Evolutionary conservation across 1,140 invertebrate genomes (phyloP), one percentile per base, ranked within the genome.

Genomic region (Sitophilus oryzae): DNA sequence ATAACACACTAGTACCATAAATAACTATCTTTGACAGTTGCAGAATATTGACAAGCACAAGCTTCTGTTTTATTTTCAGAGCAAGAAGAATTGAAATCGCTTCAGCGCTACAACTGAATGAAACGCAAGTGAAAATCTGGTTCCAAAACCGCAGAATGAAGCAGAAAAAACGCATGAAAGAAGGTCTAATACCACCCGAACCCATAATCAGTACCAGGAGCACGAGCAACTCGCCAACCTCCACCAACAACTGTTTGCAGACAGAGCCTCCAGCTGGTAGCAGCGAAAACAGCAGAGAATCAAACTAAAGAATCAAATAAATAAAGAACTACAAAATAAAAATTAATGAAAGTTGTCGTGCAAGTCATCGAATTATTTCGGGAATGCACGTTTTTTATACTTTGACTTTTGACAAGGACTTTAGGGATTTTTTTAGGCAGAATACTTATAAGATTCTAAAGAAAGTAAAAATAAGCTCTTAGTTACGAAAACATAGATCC

Each of bases 41-140:
- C 25, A 16, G 1, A 10, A 1, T 40, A 4, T 11, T 43, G n/a
- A n/a, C n/a, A 15, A 16, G 36, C 8, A 16, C 11, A 38, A n/a
- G 3, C 1, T 15, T 51, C 18, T 30, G 14, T 51, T 43, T 20
- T 4, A 40, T 21, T 30, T 56, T 40, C 34, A 56, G 96, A 59
- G 95, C 93, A 5, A 76, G 96, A 61, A 80, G 96, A 59, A 97
- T 98, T 64, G 96, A 99, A 75, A 99, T 99, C 60, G 96, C 96
- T 0, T 90, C 92, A 0, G 86, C 92, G 1, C 75, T 99, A 14
- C 90, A 95, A 68, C 82, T 99, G 3, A 98, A 98, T 72, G 96
- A 99, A 71, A 98, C 96, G 0, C 93, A 96, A 76, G 87, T 89
- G 9, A 90, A 90, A 71, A 91, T 90, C 46, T 94, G 91, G 91